Evolutionary conservation across 1,140 invertebrate genomes (phyloP).

Genomic region (Aphelinus atriplicis): DNA sequence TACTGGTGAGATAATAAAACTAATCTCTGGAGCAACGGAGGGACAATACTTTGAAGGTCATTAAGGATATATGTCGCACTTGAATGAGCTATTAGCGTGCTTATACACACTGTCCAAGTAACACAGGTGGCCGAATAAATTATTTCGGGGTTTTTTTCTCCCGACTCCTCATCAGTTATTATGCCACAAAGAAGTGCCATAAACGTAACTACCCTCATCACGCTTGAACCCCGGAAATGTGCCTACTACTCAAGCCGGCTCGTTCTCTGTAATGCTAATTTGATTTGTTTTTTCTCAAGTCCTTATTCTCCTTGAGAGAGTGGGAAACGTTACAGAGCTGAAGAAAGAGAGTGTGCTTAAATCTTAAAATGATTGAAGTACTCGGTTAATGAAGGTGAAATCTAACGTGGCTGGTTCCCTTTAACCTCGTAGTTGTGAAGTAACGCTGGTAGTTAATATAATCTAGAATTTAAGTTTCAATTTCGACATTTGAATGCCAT

Average conservation of each 20-base stretch:
- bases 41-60: conserved; percentile 10
- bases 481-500: no score
- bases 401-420: no score
- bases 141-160: conserved; percentile 11
- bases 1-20: neutral
- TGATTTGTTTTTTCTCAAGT: conserved; percentile 8
- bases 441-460: no score
- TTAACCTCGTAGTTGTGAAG: no score
- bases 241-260: neutral
- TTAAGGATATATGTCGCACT: conserved; percentile 16
- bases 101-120: no score
- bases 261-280: conserved; percentile 8
- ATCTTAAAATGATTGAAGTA: neutral
- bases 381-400: no score
- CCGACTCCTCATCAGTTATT: neutral
- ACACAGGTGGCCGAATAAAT: neutral
- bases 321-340: no score
- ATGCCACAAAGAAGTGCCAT: neutral
- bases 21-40: neutral
- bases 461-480: no score
- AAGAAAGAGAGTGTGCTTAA: no score
- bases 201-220: neutral
- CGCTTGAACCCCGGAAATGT: neutral
- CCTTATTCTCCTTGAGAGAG: no score
- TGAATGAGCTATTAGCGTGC: neutral